Percentiles rank a stretch among this genome's conserved stretches.
These are phyloP conservation scores for Rhinogobio ventralis DNA, from an alignment of 2,797 vertebrate genomes.

Conservation along the genomic window DNA sequence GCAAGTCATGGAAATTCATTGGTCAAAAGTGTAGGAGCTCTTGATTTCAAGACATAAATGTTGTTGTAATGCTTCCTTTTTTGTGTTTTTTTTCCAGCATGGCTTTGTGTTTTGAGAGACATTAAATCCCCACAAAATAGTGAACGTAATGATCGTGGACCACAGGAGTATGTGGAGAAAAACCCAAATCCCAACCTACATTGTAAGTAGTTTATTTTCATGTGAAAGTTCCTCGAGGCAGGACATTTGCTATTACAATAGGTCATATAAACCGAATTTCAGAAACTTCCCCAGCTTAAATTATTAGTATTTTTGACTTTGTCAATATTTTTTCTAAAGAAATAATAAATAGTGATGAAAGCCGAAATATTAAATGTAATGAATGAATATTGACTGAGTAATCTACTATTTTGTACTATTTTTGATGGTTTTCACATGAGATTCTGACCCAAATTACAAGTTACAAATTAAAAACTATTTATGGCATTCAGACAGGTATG, in stretches of 20 bases:
- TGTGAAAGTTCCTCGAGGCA: background rate
- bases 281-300: too few species aligned
- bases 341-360: background rate
- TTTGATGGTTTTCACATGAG: too few species aligned
- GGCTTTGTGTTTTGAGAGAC: slow-evolving; percentile 96
- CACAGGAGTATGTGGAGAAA: slow-evolving; percentile 98
- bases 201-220: slow-evolving; percentile 84
- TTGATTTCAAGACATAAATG: background rate
- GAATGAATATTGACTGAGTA: background rate
- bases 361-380: background rate
- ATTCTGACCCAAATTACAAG: background rate
- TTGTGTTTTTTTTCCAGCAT: slow-evolving; percentile 78
- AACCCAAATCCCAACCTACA: slow-evolving; percentile 93
- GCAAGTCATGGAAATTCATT: background rate
- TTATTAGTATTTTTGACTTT: too few species aligned
- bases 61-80: background rate
- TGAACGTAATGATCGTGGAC: slow-evolving; percentile 90
- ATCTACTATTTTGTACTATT: background rate
- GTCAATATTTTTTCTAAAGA: background rate
- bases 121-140: slow-evolving; percentile 88
- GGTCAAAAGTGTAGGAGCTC: background rate
- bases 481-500: too few species aligned
- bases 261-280: background rate
- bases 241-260: background rate
- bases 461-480: too few species aligned